A percentile compares a stretch with the other conserved stretches of the same genome.
These are phyloP conservation scores for Propsilocerus akamusi DNA, from an alignment of 1,140 invertebrate species.

Conservation along the genomic window DNA sequence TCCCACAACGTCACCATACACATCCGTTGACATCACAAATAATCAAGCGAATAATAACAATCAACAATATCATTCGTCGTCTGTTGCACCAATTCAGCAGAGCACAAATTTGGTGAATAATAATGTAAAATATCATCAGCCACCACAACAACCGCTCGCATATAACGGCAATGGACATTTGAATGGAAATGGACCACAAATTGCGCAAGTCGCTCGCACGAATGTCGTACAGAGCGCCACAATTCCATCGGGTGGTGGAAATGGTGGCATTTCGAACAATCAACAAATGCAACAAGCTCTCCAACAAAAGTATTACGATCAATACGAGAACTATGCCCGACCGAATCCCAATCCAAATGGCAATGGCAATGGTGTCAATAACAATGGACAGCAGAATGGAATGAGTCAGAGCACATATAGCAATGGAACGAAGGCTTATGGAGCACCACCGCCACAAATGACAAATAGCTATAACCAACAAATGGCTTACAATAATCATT, in stretches of 20 bases:
- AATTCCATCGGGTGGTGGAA: conserved; percentile 20
- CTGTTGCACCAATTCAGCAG: not conserved
- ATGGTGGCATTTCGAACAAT: not conserved
- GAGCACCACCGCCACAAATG: conserved; percentile 5
- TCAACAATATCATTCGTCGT: not conserved
- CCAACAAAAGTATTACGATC: conserved; percentile 9
- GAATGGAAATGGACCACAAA: not conserved
- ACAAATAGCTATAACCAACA: not conserved
- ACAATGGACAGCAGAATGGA: not conserved
- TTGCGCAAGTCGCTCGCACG: conserved; percentile 14
- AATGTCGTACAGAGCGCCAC: conserved; percentile 21
- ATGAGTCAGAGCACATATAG: conserved; percentile 3
- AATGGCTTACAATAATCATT: not conserved
- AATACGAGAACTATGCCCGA: conserved; percentile 7
- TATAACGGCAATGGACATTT: conserved; percentile 15
- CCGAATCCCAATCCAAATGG: conserved; percentile 11
- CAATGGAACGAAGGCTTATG: not conserved
- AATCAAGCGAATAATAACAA: conserved; percentile 2
- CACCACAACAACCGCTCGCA: conserved; percentile 14
- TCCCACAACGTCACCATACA: not conserved
- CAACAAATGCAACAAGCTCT: not conserved
- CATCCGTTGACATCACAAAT: not conserved
- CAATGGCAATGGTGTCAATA: not conserved
- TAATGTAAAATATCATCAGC: conserved; percentile 8
- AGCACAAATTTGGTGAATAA: not conserved